Evolutionary conservation across 2,797 vertebrate genomes (phyloP).

Genomic region (Threskiornis aethiopicus): DNA sequence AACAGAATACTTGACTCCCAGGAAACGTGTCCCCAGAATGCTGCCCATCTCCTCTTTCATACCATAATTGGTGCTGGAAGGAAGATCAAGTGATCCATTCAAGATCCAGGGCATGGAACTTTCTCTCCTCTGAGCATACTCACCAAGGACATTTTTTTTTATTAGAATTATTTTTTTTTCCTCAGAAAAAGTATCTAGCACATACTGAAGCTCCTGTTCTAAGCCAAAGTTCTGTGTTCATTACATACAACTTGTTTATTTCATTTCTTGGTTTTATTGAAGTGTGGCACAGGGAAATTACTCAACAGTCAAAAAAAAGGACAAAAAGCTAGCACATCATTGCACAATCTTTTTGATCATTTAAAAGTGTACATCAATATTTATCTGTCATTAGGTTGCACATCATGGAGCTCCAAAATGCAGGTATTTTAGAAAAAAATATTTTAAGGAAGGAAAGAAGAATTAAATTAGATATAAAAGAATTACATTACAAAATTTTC

Average conservation of each 20-base stretch:
- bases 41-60: not conserved
- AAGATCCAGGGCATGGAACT: not conserved
- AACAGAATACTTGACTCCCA: not conserved
- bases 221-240: not conserved
- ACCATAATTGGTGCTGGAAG: not conserved
- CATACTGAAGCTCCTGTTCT: not conserved
- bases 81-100: not conserved
- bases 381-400: not conserved
- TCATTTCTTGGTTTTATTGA: not conserved
- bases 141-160: not conserved
- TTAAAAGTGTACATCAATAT: not conserved
- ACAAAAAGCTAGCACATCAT: rapidly evolving
- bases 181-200: not conserved
- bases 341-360: not conserved
- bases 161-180: no score
- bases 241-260: not conserved
- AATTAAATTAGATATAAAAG: not conserved
- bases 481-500: not conserved
- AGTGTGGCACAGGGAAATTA: not conserved
- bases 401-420: not conserved
- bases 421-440: not conserved
- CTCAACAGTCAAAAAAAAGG: not conserved
- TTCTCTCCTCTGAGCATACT: not conserved
- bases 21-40: not conserved
- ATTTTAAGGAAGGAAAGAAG: not conserved